Conservation (phyloP, 1,140 invertebrate species). For the Ceratina australensis region DNA sequence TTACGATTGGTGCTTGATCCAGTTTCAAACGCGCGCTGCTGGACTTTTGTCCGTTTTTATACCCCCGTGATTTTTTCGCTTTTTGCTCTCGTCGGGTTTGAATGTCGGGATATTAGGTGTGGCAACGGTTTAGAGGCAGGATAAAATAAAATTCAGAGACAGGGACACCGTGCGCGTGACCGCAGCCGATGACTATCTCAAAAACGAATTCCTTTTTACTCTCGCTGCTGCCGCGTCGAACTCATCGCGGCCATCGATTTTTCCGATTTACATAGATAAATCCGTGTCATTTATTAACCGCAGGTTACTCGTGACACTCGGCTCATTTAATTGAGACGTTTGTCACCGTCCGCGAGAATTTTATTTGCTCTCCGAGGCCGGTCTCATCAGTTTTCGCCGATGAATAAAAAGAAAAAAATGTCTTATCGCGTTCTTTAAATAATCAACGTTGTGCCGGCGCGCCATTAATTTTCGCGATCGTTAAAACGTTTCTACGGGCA, state of each 20-base stretch:
- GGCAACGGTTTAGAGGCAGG: too few species aligned
- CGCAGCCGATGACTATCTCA: too few species aligned
- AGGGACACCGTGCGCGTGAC: too few species aligned
- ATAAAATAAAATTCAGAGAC: too few species aligned
- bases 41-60: neutral
- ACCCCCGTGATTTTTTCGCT: neutral
- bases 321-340: constrained; percentile 12
- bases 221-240: neutral
- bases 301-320: neutral
- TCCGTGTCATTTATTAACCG: neutral
- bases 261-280: neutral
- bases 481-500: constrained; percentile 2
- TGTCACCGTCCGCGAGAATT: neutral
- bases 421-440: constrained; percentile 2
- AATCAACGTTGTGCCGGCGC: neutral
- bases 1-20: neutral
- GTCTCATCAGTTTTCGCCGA: neutral
- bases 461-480: constrained; percentile 37
- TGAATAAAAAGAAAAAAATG: neutral
- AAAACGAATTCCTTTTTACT: too few species aligned
- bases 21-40: neutral
- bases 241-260: neutral
- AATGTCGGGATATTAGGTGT: too few species aligned
- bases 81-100: neutral
- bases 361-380: neutral